Base-by-base conservation (phyloP, 2,797 vertebrate genomes). In the Tragopan temminckii region DNA sequence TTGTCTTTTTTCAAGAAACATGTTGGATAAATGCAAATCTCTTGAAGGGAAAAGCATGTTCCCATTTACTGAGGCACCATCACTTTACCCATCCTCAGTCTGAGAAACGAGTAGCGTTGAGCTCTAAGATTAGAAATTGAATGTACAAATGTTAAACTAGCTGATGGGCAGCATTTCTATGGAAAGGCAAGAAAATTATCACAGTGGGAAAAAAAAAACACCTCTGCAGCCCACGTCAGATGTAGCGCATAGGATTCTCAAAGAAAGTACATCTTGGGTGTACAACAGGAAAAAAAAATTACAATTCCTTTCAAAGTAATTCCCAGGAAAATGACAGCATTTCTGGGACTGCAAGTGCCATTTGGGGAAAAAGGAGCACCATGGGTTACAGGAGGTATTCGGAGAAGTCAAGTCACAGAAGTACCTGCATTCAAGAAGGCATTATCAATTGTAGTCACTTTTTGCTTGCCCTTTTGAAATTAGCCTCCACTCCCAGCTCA, bases 21-120 rank as follows among this genome's bases (percentile, higher is more conserved):
- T 66, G n/a, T 53, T 68, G 69, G 72, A 82, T 87, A 78, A 95
- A 91, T 89, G 58, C n/a, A 90, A 82, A 85, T 68, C 64, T 93
- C 83, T 76, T 76, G 64, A 90, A 85, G 59, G 64, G 50, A 80
- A 91, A 94, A 95, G 55, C 57, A 74, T 66, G 68, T 43, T 95
- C 87, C 64, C 24, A 40, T 74, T 94, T 94, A 91, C 53, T 31
- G n/a, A 82, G 20, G 38, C 53, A 82, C 86, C 68, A 85, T 82
- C 45, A 46, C 45, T 81, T 82, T 82, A 77, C 76, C 70, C 70
- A 67, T 62, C 52, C 29, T 88, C 46, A 77, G 70, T 38, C 13
- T 70, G n/a, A 83, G 43, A 84, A 93, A 84, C 0, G 3, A 78
- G 29, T 38, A 77, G 36, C 35, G 52, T 1, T 64, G 61, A 79